Evolutionary conservation across 2,113 vertebrate species (phyloP).

Genomic region (Elachura formosa): DNA sequence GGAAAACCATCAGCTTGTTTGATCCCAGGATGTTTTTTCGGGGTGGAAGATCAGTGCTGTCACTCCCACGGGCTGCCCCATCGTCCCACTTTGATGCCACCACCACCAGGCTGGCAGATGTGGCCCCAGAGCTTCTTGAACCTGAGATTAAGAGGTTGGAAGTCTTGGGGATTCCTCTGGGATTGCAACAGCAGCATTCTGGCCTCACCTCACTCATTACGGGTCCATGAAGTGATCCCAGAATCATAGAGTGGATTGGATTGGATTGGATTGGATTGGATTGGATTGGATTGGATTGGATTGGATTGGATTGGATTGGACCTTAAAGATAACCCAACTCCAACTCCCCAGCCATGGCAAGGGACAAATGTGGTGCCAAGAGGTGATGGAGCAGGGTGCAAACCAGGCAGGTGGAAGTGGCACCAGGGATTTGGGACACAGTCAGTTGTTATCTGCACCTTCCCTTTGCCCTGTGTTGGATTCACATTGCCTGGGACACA

Average conservation of each 20-base stretch:
- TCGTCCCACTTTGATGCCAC: neutral
- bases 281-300: neutral
- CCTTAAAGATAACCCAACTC: neutral
- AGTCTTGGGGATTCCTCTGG: neutral
- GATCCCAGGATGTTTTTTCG: neutral
- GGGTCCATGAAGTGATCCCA: neutral
- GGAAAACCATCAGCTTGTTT: neutral
- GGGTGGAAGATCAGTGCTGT: fast-evolving
- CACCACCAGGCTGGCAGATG: neutral
- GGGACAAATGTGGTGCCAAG: neutral
- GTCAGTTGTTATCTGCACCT: neutral
- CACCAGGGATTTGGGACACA: neutral
- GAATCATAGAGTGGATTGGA: too few relatives aligned
- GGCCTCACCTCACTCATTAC: neutral
- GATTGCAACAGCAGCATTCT: neutral
- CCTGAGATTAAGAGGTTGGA: neutral
- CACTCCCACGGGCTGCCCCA: neutral
- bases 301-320: neutral
- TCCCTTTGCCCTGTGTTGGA: fast-evolving
- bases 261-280: neutral
- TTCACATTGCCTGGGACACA: fast-evolving
- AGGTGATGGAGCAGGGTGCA: neutral
- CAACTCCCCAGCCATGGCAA: fast-evolving
- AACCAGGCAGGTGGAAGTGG: neutral
- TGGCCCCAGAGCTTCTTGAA: neutral